These are phyloP conservation scores for Mystacides longicornis DNA, from an alignment of 2,888 invertebrate genomes.

Conservation along the genomic window DNA sequence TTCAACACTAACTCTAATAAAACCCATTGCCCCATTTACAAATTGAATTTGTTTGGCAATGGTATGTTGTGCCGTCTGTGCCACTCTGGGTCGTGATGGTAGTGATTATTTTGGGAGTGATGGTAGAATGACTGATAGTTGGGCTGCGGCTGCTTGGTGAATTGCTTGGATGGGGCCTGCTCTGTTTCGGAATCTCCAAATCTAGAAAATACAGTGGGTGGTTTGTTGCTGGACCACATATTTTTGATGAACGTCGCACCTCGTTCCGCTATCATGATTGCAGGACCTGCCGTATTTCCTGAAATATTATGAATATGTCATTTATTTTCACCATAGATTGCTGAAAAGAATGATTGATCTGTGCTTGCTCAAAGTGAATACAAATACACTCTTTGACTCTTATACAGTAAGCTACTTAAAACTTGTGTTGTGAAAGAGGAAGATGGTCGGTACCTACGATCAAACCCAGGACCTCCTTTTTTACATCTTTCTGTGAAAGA, in stretches of 20 bases:
- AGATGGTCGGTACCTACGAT: too few species aligned
- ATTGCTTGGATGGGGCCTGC: slow-evolving; percentile 22
- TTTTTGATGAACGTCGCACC: slow-evolving; percentile 46
- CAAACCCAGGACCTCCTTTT: too few species aligned
- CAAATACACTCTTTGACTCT: too few species aligned
- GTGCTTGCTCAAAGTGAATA: too few species aligned
- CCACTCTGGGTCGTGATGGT: slow-evolving; percentile 23
- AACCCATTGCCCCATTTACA: background rate
- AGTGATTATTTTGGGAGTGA: slow-evolving; percentile 29
- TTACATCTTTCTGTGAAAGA: too few species aligned
- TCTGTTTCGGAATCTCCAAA: slow-evolving; percentile 32
- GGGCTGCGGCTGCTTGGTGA: slow-evolving; percentile 34
- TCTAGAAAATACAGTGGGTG: slow-evolving; percentile 27
- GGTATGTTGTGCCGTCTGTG: slow-evolving; percentile 22
- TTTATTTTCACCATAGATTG: background rate
- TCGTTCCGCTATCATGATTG: slow-evolving; percentile 54
- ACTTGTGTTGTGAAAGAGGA: too few species aligned
- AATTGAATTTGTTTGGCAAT: background rate
- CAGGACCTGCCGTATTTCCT: slow-evolving; percentile 52
- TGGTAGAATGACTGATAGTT: slow-evolving; percentile 25
- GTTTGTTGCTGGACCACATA: slow-evolving; percentile 37
- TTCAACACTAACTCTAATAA: too few species aligned
- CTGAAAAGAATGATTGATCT: too few species aligned
- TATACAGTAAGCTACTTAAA: too few species aligned
- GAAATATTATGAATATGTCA: slow-evolving; percentile 22